Evolutionary conservation across 2,888 invertebrate species (phyloP).

Genomic region (Ophion ellenae): DNA sequence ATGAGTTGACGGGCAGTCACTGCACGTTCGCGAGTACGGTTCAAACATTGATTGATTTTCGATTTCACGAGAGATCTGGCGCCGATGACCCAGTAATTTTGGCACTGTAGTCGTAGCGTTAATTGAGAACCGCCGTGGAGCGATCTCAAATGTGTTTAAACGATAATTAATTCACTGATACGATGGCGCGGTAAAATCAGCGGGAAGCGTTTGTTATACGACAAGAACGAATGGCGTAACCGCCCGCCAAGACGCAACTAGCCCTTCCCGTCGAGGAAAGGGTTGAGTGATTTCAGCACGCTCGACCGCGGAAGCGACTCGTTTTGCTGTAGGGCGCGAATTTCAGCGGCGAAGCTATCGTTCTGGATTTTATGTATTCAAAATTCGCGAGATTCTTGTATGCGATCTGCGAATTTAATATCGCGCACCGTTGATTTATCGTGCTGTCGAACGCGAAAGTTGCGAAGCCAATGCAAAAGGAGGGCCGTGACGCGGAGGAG

Average conservation of each 20-base stretch:
- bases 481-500: too few species aligned
- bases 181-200: slow-evolving; percentile 46
- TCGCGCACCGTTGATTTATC: too few species aligned
- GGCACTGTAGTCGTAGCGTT: slow-evolving; percentile 26
- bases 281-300: slow-evolving; percentile 28
- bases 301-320: slow-evolving; percentile 25
- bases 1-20: slow-evolving; percentile 19
- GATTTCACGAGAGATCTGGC: slow-evolving; percentile 31
- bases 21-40: slow-evolving; percentile 49
- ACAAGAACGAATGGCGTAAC: slow-evolving; percentile 2
- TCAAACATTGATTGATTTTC: slow-evolving; percentile 55
- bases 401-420: too few species aligned
- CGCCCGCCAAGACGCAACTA: background rate
- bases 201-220: slow-evolving; percentile 24
- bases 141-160: slow-evolving; percentile 38
- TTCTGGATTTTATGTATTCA: background rate
- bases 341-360: slow-evolving; percentile 18
- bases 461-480: too few species aligned
- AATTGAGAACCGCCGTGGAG: slow-evolving; percentile 55
- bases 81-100: slow-evolving; percentile 59
- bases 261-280: slow-evolving; percentile 47
- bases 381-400: background rate
- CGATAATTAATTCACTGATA: slow-evolving; percentile 48
- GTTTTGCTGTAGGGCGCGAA: background rate
- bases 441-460: too few species aligned